These are phyloP conservation scores for Myrmecobius fasciatus DNA, from an alignment of 2,113 vertebrate genomes.

Conservation along the genomic window DNA sequence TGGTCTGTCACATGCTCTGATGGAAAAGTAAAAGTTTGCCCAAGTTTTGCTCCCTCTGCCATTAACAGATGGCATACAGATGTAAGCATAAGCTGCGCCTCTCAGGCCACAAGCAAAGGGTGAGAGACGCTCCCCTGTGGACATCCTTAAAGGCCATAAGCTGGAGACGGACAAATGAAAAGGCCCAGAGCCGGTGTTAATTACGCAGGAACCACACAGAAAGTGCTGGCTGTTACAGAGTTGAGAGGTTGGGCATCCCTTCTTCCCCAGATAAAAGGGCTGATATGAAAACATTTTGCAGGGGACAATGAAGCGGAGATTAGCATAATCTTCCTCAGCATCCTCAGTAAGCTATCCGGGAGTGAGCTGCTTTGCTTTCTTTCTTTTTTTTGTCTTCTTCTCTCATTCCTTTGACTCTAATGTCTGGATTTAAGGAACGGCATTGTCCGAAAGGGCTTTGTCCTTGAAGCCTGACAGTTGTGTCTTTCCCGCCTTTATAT, in stretches of 20 bases:
- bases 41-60: conserved; percentile 93
- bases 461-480: conserved; percentile 92
- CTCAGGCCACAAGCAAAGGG: conserved; percentile 91
- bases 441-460: conserved; percentile 93
- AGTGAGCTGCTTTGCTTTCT: conserved; percentile 86
- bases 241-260: conserved; percentile 99
- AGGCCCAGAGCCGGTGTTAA: conserved; percentile 98
- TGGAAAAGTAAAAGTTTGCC: conserved; percentile 84
- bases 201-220: conserved; percentile 99
- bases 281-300: conserved; percentile 99
- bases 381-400: conserved; percentile 34
- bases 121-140: conserved; percentile 95
- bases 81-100: conserved; percentile 91
- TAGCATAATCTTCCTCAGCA: conserved; percentile 99
- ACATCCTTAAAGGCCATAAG: conserved; percentile 98
- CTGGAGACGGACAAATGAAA: conserved; percentile 99
- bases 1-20: conserved; percentile 81
- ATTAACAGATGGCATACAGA: conserved; percentile 97
- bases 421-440: conserved; percentile 92
- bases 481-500: conserved; percentile 97
- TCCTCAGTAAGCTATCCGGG: conserved; percentile 98
- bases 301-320: conserved; percentile 96
- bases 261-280: conserved; percentile 99
- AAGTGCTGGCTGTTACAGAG: conserved; percentile 98
- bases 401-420: conserved; percentile 90